Evolutionary conservation across 2,888 invertebrate species (phyloP).

Genomic region (Ectobius pallidus): DNA sequence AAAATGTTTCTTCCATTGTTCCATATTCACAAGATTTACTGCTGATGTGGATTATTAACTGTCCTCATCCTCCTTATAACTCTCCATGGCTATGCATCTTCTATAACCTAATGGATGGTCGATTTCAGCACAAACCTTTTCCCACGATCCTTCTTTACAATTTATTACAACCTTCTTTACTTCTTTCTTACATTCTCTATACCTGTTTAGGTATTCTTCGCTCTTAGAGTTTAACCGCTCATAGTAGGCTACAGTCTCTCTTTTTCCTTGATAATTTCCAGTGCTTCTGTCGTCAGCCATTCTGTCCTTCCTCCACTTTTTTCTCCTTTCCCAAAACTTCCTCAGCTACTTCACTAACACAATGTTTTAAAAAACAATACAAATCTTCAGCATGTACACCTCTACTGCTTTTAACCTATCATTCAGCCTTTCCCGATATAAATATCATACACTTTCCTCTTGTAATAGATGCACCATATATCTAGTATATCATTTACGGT

Average conservation of each 20-base stretch:
- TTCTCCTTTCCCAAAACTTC: not conserved
- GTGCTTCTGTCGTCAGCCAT: not conserved
- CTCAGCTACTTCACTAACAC: not conserved
- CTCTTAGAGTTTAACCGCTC: not conserved
- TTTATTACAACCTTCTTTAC: not conserved
- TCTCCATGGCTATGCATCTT: no score
- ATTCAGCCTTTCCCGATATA: not conserved
- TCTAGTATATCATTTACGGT: not conserved
- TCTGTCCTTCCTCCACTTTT: not conserved
- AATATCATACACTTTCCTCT: not conserved
- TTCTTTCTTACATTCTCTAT: slow-evolving; percentile 8
- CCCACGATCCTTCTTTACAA: not conserved
- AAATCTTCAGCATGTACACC: not conserved
- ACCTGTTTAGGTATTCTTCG: not conserved
- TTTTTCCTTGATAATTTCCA: not conserved
- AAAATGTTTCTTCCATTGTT: not conserved
- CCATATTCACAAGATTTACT: not conserved
- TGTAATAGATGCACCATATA: not conserved
- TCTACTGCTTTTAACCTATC: not conserved
- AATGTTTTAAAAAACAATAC: slow-evolving; percentile 2
- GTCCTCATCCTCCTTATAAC: no score
- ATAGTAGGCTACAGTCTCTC: no score
- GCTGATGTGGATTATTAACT: no score
- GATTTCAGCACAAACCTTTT: not conserved
- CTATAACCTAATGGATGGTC: no score